Evolutionary conservation across 2,888 invertebrate species (phyloP), one percentile per base, ranked within the genome.

Genomic region (Drosophila incognita): DNA sequence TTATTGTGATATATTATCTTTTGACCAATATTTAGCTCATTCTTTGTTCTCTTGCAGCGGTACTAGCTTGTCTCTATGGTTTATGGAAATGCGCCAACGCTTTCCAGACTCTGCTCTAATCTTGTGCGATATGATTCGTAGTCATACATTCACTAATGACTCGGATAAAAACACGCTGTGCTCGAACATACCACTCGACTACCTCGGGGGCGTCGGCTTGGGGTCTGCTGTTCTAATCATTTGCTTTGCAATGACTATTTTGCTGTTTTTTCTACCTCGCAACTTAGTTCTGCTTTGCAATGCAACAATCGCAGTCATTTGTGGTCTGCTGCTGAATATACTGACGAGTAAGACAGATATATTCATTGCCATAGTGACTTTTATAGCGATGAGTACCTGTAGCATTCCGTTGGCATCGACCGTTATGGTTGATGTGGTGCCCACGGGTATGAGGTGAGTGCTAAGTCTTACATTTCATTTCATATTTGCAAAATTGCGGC

Each of bases 381-480:
- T 79, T 0, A 54, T 76, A 13, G 42, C 69, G 46, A 21, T 60
- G 18, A 33, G 61, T 11, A 15, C 24, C 8, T 42, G 46, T 40
- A n/a, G 49, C 27, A n/a, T 75, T 6, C 6, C 70, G 2, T 5
- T 84, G 36, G 3, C 29, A 0, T 0, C 36, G 0, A 64, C 75
- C 2, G 27, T 67, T 5, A 11, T 78, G 1, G 56, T 69, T 15
- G 83, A 85, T 27, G 4, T 69, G 27, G 42, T 85, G 31, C 84
- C 86, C 15, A 86, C 84, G 3, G 35, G 70, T 21, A 8, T 83
- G 7, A 82, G 86, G 84, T 86, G 13, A 72, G 59, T 4, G 13
- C 8, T 2, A 40, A 54, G 13, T 24, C 11, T 21, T 21, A n/a
- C 10, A 40, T 40, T 8, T n/a, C 10, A n/a, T n/a, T 40, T 40